Conservation (phyloP, 2,797 vertebrate genomes). For the Ctenopoma kingsleyae region DNA sequence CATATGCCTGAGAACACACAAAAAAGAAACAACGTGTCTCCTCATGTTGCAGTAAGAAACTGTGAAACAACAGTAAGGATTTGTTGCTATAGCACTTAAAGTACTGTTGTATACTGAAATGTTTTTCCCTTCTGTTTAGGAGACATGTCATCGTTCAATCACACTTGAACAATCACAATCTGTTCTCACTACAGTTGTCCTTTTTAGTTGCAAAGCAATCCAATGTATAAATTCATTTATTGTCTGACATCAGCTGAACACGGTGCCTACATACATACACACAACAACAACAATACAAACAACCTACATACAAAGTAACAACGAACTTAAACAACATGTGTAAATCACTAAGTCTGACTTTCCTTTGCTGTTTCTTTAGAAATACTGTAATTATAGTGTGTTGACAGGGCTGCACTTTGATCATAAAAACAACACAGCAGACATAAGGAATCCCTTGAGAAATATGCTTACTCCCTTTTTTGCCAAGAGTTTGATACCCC, state of each 20-base stretch:
- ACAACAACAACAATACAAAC: no score
- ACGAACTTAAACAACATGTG: slow-evolving; percentile 3
- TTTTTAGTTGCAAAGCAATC: slow-evolving; percentile 4
- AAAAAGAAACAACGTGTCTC: slow-evolving; percentile 16
- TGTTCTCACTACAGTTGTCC: neutral
- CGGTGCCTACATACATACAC: neutral
- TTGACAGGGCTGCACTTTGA: slow-evolving; percentile 11
- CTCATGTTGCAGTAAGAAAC: slow-evolving; percentile 9
- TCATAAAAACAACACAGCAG: neutral
- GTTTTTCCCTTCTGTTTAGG: neutral
- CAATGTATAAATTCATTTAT: slow-evolving; percentile 14
- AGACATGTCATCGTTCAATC: no score
- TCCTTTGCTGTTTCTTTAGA: neutral
- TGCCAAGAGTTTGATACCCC: no score
- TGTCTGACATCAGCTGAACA: neutral
- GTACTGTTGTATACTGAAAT: no score
- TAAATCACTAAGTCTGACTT: neutral
- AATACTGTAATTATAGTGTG: neutral
- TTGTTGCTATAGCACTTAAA: no score
- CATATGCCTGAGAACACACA: slow-evolving; percentile 22
- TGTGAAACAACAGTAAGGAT: neutral
- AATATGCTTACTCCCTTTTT: no score
- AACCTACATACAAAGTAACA: no score
- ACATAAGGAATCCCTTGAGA: no score
- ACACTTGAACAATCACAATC: no score